Evolutionary conservation across 1,140 invertebrate genomes (phyloP), one percentile per base, ranked within the genome.

Genomic region (Papilio helenus): DNA sequence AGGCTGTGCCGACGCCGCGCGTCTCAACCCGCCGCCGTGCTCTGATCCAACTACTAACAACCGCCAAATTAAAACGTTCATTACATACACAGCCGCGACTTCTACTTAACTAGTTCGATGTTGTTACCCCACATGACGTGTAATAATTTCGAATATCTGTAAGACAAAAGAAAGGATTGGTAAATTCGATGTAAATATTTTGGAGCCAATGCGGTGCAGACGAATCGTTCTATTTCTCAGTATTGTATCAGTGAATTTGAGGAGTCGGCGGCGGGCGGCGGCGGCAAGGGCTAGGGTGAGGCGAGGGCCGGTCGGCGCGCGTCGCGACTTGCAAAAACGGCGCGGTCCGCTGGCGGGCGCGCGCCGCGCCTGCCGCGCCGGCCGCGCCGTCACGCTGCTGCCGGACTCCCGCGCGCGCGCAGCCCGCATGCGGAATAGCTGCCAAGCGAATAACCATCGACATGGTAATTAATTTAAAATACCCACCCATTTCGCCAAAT

Each of bases 271-370:
- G 76, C 84, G 79, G 87, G 84, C 81, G 85, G 71, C 86, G 26
- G 23, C 23, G 26, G 44, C 44, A 46, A 16, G 44, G 10, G 10
- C 44, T 16, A 68, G 61, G 20, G 61, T 26, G 61, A 34, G 61
- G 61, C 61, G 83, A 89, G 80, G 84, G 86, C 79, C 86, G 82
- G 83, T 79, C 81, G 86, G 86, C 88, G 89, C 89, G 90, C 88
- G 91, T 81, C 91, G 89, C 87, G 88, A 88, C 89, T 92, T 81
- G 83, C 91, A 93, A 93, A 92, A 93, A 93, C 91, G 78, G 80
- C 83, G 78, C 85, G 81, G 90, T 89, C 88, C 90, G 86, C 78
- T 84, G 80, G 68, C 71, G 42, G 73, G 76, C 72, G 65, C 76
- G 65, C 84, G 44, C 71, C 51, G 80, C 34, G 44, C 44, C 12